Percentiles rank a stretch among this genome's conserved stretches.
These are phyloP conservation scores for Turnix velox DNA, from an alignment of 2,113 vertebrate species.

Conservation along the genomic window DNA sequence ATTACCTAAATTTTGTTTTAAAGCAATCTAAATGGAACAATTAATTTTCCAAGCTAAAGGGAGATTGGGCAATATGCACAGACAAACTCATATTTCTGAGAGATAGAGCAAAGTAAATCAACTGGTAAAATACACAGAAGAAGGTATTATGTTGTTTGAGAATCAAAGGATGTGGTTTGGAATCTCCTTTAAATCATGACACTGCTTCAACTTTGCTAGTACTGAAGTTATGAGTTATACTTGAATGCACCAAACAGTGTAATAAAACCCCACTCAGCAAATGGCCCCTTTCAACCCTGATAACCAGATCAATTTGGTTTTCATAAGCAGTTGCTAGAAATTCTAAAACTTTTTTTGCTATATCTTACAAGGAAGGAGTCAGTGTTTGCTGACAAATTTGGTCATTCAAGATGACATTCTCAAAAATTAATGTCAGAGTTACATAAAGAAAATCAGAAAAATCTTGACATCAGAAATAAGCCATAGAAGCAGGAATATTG, in stretches of 20 bases:
- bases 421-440: neutral
- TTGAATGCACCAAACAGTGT: neutral
- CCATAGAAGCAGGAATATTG: neutral
- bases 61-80: neutral
- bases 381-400: neutral
- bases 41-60: neutral
- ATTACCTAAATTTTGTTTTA: neutral
- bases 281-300: neutral
- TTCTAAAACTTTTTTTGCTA: neutral
- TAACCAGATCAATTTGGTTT: neutral
- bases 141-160: neutral
- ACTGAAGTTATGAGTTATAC: neutral
- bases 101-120: neutral
- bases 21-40: neutral
- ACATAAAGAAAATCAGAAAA: neutral
- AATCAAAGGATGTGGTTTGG: neutral
- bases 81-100: neutral
- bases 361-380: neutral
- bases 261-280: neutral
- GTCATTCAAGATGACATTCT: neutral
- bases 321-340: neutral
- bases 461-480: neutral
- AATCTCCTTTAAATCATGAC: neutral
- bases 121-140: neutral
- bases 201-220: slow-evolving; percentile 1